Base-by-base conservation (phyloP, 2,113 vertebrate genomes). In the Lasiurus borealis region DNA sequence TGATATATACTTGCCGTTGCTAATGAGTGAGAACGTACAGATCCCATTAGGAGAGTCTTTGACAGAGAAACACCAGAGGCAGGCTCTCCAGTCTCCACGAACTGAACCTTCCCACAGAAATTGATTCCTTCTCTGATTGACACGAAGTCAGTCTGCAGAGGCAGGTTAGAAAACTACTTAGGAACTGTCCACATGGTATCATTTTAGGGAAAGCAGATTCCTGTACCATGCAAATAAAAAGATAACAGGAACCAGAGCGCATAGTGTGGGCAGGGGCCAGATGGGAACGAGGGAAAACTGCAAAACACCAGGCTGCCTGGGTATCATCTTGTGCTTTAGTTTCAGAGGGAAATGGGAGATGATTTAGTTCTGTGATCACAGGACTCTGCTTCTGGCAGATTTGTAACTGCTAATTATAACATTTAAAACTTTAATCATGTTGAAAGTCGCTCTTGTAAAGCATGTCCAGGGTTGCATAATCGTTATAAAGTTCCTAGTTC, bases 281-380 rank as follows among this genome's bases (percentile, higher is more conserved):
- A 88, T 81, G 89, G 89, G 73, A 80, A 88, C 40, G 15, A 86
- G 36, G 69, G 46, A 69, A 87, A 72, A 94, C 72, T 15, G 44
- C 86, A 23, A 19, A 90, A 44, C 80, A 64, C 48, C 73, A 78
- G 44, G 71, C 91, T 77, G 89, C 57, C 25, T 10, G 75, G n/a
- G 46, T 46, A 27, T 86, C 50, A 44, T 62, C 40, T 50, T 88
- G 90, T 92, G 52, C 40, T 83, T 73, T 2, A 54, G 50, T 80
- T 85, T 82, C 92, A 88, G 69, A 88, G 40, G 40, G 29, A 69
- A 92, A 87, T 14, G 14, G 21, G 29, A 66, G 85, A 48, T 68
- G 44, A 94, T 87, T 96, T 78, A 75, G 40, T 91, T 84, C 59
- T 88, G 3, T 91, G 76, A 92, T 95, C 76, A 90, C 85, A 95